These are phyloP conservation scores for Microplitis mediator DNA, from an alignment of 1,140 invertebrate genomes.

Conservation along the genomic window DNA sequence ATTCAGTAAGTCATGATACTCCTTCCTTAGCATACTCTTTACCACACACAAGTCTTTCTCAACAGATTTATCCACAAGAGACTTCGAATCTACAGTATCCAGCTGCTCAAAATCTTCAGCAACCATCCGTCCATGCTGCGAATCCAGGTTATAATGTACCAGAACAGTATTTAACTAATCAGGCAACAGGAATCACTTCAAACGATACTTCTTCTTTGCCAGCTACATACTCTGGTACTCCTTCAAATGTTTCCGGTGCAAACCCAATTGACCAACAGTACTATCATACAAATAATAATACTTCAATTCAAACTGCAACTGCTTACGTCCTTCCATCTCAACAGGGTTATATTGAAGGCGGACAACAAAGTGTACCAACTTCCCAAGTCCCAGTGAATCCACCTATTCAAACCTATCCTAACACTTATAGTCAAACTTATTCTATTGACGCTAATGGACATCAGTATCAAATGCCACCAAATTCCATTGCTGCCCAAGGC, in stretches of 20 bases:
- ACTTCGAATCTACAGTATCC: neutral
- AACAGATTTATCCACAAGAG: neutral
- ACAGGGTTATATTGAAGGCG: conserved; percentile 6
- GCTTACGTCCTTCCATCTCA: conserved; percentile 4
- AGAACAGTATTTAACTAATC: neutral
- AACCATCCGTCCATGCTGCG: neutral
- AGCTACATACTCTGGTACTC: conserved; percentile 5
- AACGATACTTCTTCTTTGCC: neutral
- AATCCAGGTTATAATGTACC: neutral
- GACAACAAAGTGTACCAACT: neutral
- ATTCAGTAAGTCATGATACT: neutral
- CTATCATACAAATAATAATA: conserved; percentile 2
- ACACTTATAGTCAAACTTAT: neutral
- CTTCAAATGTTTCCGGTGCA: neutral
- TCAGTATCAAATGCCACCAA: conserved; percentile 4
- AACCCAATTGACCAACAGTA: neutral
- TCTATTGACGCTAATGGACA: neutral
- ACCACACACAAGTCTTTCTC: neutral
- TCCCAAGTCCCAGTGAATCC: conserved; percentile 38
- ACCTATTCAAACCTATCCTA: neutral
- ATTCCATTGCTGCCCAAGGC: neutral
- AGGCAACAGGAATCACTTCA: neutral
- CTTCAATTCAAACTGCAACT: neutral
- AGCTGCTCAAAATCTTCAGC: neutral
- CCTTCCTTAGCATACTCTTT: neutral